Conservation (phyloP, 1,140 invertebrate genomes). For the Drosophila sturtevanti region DNA sequence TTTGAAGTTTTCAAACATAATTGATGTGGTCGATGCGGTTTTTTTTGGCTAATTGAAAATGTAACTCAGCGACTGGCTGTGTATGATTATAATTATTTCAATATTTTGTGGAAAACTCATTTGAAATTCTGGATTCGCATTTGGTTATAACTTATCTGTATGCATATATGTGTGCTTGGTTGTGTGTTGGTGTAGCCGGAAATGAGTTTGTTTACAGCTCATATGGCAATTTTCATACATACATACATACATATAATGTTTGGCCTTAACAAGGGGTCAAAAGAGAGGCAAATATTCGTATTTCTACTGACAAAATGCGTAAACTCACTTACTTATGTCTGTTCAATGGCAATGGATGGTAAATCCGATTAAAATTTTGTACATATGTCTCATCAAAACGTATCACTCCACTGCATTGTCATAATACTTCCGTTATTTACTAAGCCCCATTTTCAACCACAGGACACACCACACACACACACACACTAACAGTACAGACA, state of each 20-base stretch:
- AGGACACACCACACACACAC: constrained; percentile 20
- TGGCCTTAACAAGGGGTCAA: background rate
- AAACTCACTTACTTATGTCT: constrained; percentile 23
- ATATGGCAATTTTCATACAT: constrained; percentile 47
- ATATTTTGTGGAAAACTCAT: constrained; percentile 60
- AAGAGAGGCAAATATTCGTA: background rate
- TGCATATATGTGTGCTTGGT: constrained; percentile 15
- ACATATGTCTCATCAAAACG: constrained; percentile 22
- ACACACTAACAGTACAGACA: background rate
- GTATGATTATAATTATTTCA: constrained; percentile 50
- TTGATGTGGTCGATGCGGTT: constrained; percentile 69
- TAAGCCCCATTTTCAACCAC: constrained; percentile 33
- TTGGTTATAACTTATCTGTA: constrained; percentile 18
- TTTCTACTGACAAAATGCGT: constrained; percentile 18
- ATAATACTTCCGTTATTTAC: constrained; percentile 65
- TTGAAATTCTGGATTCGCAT: constrained; percentile 56
- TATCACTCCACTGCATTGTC: constrained; percentile 57
- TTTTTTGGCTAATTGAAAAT: constrained; percentile 68
- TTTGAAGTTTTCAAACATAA: constrained; percentile 65
- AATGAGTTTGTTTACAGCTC: constrained; percentile 69
- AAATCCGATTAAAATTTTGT: constrained; percentile 50
- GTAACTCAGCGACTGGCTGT: constrained; percentile 43
- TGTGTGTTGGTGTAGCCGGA: constrained; percentile 45
- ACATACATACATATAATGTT: too few species aligned
- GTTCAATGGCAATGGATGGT: constrained; percentile 25